Base-by-base conservation (phyloP, 2,113 vertebrate species). In the Rhea americana region DNA sequence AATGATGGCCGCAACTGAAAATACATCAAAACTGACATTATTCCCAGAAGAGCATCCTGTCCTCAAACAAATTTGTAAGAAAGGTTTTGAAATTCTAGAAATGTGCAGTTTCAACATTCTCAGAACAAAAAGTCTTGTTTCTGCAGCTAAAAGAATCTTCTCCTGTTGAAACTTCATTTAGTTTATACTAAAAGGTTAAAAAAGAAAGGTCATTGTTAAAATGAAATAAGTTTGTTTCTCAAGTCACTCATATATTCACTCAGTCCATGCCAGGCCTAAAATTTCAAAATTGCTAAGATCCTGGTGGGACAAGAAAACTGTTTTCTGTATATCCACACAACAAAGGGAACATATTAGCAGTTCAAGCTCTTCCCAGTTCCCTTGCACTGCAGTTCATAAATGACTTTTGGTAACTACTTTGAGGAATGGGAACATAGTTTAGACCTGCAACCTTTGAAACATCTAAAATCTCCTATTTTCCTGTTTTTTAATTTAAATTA, bases 271-370 rank as follows among this genome's bases (percentile, higher is more conserved):
- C 73, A 87, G 73, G 24, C 65, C 56, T 63, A 89, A 90, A 74
- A 86, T 93, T 93, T 93, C 86, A 85, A 95, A 89, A 90, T 78
- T 70, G 88, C 41, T 70, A 86, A 37, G 67, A 87, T 45, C 35
- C 28, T 84, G 50, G 13, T 47, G 43, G 21, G 43, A 86, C 56
- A 86, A 78, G 56, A 55, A 84, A 75, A 58, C 15, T 35, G 13
- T 75, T 68, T 71, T 75, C 70, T 84, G 18, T 68, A 59, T 78
- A 75, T 20, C 45, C 63, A 77, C n/a, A 74, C 2, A 70, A 67
- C 37, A 89, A 91, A 82, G n/a, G 18, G 70, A 94, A 73, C 4
- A 65, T 43, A 56, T 50, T 41, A 81, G 20, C 37, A 76, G 19
- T 43, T 67, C 43, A 81, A 86, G 21, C 7, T 79, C 41, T 72